Percentiles rank a stretch among this genome's conserved stretches.
Evolutionary conservation across 2,888 invertebrate species (phyloP).

Genomic region (Eupithecia inturbata): DNA sequence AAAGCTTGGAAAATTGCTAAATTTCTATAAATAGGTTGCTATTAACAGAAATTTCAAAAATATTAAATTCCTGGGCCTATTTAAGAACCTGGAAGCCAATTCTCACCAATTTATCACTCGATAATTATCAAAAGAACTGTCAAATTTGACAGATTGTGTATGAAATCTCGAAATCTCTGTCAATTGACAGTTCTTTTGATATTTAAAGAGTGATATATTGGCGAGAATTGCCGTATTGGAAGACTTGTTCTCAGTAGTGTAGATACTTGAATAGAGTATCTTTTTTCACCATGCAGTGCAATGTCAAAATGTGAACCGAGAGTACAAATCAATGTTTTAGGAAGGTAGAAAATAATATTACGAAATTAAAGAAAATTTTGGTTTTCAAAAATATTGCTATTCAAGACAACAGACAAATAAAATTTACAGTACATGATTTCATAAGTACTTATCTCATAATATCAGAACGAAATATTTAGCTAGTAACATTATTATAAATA

Average conservation of each 20-base stretch:
- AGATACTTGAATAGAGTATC: not conserved
- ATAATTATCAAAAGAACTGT: too few relatives aligned
- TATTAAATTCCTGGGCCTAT: not conserved
- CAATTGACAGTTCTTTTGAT: too few relatives aligned
- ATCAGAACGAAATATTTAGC: constrained; percentile 34
- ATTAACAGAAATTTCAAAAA: too few relatives aligned
- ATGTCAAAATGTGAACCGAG: too few relatives aligned
- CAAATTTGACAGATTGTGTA: too few relatives aligned
- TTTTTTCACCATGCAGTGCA: too few relatives aligned
- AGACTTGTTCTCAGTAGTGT: not conserved
- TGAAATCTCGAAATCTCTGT: too few relatives aligned
- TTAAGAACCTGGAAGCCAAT: too few relatives aligned
- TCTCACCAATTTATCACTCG: too few relatives aligned
- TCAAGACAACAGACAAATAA: constrained; percentile 45
- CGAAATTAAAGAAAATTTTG: constrained; percentile 33
- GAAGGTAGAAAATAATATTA: not conserved
- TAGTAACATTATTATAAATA: constrained; percentile 30
- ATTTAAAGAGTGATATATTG: too few relatives aligned
- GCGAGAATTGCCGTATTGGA: too few relatives aligned
- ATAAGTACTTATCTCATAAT: not conserved
- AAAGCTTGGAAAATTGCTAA: not conserved
- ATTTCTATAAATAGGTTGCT: too few relatives aligned
- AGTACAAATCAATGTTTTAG: not conserved
- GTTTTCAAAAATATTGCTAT: constrained; percentile 44
- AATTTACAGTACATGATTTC: constrained; percentile 38